Evolutionary conservation across 2,888 invertebrate genomes (phyloP).

Genomic region (Argynnis bischoffii): DNA sequence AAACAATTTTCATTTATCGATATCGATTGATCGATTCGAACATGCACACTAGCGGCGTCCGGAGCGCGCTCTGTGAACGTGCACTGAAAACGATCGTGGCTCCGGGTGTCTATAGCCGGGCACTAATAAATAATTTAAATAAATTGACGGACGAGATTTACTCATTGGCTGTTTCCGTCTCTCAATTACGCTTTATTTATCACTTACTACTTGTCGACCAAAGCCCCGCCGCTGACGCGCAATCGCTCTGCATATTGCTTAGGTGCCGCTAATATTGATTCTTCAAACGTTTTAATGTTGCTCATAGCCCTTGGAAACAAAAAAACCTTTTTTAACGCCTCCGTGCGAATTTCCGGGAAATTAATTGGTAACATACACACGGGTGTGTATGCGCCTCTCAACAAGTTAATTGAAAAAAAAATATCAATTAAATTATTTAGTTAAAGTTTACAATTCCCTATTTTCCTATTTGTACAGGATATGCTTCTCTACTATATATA

Average conservation of each 20-base stretch:
- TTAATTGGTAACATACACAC: no score
- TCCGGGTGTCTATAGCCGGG: constrained; percentile 79
- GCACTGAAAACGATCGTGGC: constrained; percentile 72
- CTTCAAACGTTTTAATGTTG: constrained; percentile 23
- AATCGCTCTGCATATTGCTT: constrained; percentile 39
- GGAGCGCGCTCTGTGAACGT: constrained; percentile 69
- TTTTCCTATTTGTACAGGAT: no score
- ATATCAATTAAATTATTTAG: no score
- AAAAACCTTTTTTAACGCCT: not conserved
- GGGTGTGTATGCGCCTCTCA: no score
- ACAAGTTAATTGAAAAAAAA: not conserved
- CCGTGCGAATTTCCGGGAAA: no score
- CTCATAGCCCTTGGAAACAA: not conserved
- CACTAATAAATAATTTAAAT: constrained; percentile 83
- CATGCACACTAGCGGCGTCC: constrained; percentile 63
- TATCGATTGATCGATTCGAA: constrained; percentile 53
- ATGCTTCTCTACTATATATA: no score
- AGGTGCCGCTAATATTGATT: constrained; percentile 28
- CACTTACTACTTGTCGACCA: constrained; percentile 74
- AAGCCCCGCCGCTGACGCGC: constrained; percentile 51
- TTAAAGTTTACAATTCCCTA: no score
- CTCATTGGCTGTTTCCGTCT: constrained; percentile 82
- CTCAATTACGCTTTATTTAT: constrained; percentile 82
- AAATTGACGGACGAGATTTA: constrained; percentile 83
- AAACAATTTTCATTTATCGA: constrained; percentile 20